These are phyloP conservation scores for Thalassoma bifasciatum DNA, from an alignment of 2,113 vertebrate genomes.

Conservation along the genomic window DNA sequence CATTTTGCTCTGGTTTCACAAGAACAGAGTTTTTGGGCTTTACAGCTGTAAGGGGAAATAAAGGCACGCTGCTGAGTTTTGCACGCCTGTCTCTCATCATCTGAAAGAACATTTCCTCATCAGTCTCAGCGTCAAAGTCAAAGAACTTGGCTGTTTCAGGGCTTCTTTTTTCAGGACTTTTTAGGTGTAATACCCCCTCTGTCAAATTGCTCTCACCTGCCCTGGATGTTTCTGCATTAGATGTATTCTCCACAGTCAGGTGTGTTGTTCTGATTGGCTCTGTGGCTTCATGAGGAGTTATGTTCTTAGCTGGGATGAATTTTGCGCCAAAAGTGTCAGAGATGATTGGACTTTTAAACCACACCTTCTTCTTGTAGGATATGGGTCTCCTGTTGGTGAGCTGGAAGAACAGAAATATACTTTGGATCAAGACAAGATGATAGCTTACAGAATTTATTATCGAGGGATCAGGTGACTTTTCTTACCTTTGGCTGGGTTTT, in stretches of 20 bases:
- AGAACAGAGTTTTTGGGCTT: neutral
- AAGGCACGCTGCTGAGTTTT: slow-evolving; percentile 37
- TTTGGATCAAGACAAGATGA: neutral
- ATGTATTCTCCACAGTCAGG: neutral
- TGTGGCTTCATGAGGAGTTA: neutral
- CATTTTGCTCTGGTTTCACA: too few species aligned
- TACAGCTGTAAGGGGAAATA: slow-evolving; percentile 51
- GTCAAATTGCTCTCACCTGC: neutral
- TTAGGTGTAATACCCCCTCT: neutral
- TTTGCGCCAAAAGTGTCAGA: slow-evolving; percentile 5
- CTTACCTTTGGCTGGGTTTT: slow-evolving; percentile 43
- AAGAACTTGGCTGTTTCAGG: slow-evolving; percentile 63
- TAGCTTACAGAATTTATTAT: neutral
- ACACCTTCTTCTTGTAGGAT: slow-evolving; percentile 68
- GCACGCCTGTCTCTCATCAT: slow-evolving; percentile 42
- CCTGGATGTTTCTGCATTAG: neutral
- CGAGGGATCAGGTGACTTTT: neutral
- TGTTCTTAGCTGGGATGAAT: neutral
- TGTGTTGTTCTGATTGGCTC: neutral
- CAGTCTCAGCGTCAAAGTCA: slow-evolving; percentile 54
- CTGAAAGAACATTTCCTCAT: slow-evolving; percentile 60
- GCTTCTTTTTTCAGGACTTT: slow-evolving; percentile 8
- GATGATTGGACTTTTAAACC: slow-evolving; percentile 59
- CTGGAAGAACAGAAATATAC: slow-evolving; percentile 29
- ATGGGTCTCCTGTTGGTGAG: slow-evolving; percentile 10